Percentiles rank a stretch among this genome's conserved stretches.
Evolutionary conservation across 1,140 invertebrate genomes (phyloP).

Genomic region (Dufourea novaeangliae): DNA sequence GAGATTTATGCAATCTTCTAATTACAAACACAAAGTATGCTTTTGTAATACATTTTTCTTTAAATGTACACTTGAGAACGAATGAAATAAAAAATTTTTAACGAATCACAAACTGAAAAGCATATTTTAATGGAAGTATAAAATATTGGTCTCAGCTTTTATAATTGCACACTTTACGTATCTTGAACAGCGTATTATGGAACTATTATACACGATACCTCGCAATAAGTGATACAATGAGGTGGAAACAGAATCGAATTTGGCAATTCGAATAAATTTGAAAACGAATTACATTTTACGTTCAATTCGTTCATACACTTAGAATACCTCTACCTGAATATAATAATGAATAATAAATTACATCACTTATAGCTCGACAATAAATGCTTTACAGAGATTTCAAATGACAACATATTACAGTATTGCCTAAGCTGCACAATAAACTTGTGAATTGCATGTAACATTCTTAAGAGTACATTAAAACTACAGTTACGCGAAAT

Average conservation of each 20-base stretch:
- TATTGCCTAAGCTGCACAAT: background rate
- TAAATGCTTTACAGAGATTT: conserved; percentile 29
- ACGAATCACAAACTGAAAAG: background rate
- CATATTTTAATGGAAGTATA: background rate
- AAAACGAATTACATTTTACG: no score
- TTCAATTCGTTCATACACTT: no score
- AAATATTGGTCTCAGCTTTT: background rate
- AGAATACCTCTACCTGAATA: no score
- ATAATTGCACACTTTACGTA: background rate
- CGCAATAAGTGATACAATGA: no score
- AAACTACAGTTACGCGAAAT: background rate
- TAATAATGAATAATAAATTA: no score
- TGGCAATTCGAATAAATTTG: no score
- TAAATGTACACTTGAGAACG: background rate
- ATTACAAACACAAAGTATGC: conserved; percentile 11
- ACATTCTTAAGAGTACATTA: background rate
- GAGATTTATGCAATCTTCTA: conserved; percentile 31
- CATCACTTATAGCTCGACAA: background rate
- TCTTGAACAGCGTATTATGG: background rate
- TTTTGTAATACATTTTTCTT: background rate
- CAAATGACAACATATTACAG: background rate
- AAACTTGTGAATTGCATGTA: background rate
- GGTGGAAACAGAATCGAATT: no score
- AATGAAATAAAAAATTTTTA: background rate
- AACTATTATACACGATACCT: background rate